Percentiles rank a stretch among this genome's conserved stretches.
These are phyloP conservation scores for Montipora capitata DNA, from an alignment of 92 coral and sea anemone species.

Conservation along the genomic window DNA sequence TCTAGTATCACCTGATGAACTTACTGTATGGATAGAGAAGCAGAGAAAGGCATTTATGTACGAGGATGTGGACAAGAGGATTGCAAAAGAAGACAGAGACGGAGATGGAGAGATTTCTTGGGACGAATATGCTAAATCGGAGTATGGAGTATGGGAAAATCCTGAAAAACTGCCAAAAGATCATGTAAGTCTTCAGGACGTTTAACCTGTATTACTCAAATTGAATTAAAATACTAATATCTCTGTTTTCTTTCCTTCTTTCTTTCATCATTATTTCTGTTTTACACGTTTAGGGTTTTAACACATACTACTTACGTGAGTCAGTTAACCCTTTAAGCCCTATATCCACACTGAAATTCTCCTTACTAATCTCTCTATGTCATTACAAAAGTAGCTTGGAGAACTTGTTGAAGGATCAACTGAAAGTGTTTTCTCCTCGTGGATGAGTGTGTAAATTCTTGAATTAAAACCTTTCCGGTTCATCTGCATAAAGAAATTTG, in stretches of 20 bases:
- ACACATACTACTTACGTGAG: too few relatives aligned
- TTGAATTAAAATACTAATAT: too few relatives aligned
- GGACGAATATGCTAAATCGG: constrained; percentile 85
- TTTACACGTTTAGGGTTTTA: too few relatives aligned
- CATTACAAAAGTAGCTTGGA: too few relatives aligned
- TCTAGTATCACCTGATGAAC: constrained; percentile 83
- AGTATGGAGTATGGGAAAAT: constrained; percentile 93
- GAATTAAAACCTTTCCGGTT: too few relatives aligned
- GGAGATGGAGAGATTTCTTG: constrained; percentile 93
- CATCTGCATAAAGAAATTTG: too few relatives aligned
- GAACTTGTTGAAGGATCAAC: too few relatives aligned
- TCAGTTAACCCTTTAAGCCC: too few relatives aligned
- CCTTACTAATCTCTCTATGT: too few relatives aligned
- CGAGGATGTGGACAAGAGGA: constrained; percentile 90
- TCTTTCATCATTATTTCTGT: not conserved
- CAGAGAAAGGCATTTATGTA: constrained; percentile 98
- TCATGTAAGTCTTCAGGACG: constrained; percentile 75
- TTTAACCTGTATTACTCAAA: not conserved
- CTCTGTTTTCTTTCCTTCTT: not conserved
- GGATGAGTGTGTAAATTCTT: too few relatives aligned
- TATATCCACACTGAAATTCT: too few relatives aligned
- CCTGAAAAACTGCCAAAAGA: constrained; percentile 83
- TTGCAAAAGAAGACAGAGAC: constrained; percentile 85
- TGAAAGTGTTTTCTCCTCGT: too few relatives aligned
- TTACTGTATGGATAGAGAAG: constrained; percentile 93